phyloP scores from a whole-genome alignment of 2,797 vertebrate species.

The Neosilurus hyrtlii region DNA sequence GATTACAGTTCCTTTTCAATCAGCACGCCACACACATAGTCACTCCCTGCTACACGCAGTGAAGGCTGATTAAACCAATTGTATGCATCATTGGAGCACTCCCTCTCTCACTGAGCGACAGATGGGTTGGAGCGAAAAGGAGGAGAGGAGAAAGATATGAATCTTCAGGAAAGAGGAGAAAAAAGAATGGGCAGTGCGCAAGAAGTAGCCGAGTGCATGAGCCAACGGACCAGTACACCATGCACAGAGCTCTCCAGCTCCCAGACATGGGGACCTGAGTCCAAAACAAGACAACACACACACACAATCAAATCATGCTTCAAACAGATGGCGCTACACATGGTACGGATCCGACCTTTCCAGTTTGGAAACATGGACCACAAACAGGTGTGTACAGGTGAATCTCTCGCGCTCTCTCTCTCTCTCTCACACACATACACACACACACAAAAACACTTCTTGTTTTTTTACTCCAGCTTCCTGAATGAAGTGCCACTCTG shows the following conservation, averaged over 20 bases:
- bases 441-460: slow-evolving; percentile 21
- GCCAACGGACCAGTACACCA: slow-evolving; percentile 42
- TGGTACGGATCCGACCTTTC: slow-evolving; percentile 61
- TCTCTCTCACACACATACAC: slow-evolving; percentile 8
- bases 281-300: slow-evolving; percentile 30
- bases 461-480: slow-evolving; percentile 18
- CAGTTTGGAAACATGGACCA: slow-evolving; percentile 32
- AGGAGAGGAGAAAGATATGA: slow-evolving; percentile 22
- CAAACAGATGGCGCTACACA: slow-evolving; percentile 71
- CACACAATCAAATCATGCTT: slow-evolving; percentile 35
- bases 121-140: slow-evolving; percentile 61
- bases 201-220: slow-evolving; percentile 32
- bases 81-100: slow-evolving; percentile 52
- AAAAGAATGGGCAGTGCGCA: slow-evolving; percentile 48
- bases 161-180: slow-evolving; percentile 30
- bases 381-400: slow-evolving; percentile 38
- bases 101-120: slow-evolving; percentile 61
- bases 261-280: slow-evolving; percentile 28
- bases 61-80: slow-evolving; percentile 51
- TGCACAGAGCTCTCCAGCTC: slow-evolving; percentile 31
- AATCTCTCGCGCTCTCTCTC: not conserved
- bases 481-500: not conserved
- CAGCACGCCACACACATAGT: slow-evolving; percentile 32
- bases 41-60: slow-evolving; percentile 24
- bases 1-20: slow-evolving; percentile 27